Evolutionary conservation across 2,113 vertebrate species (phyloP).

Genomic region (Lagopus leucura): DNA sequence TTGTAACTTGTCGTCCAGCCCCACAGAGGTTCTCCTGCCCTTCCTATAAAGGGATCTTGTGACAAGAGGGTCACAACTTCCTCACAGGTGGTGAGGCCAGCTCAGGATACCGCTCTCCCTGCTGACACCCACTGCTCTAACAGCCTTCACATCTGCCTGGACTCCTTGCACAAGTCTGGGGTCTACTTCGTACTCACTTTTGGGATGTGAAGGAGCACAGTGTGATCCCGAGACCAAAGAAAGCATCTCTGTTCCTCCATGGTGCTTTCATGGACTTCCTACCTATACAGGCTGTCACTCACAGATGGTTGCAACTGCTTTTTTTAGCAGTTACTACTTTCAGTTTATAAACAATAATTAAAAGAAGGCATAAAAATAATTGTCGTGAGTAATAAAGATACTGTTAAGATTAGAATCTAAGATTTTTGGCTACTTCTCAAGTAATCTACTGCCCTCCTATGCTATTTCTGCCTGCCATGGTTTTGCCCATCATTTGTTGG

Average conservation of each 20-base stretch:
- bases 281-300: background rate
- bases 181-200: background rate
- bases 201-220: background rate
- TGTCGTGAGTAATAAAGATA: background rate
- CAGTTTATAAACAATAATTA: background rate
- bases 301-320: background rate
- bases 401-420: background rate
- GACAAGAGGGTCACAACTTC: background rate
- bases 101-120: background rate
- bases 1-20: background rate
- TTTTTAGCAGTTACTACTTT: background rate
- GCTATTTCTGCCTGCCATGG: background rate
- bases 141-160: no score
- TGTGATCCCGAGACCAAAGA: background rate
- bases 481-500: background rate
- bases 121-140: background rate
- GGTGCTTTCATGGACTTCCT: background rate
- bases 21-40: no score
- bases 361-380: background rate
- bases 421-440: background rate
- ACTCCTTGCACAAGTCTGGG: background rate
- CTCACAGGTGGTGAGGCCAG: background rate
- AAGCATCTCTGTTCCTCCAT: background rate
- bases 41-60: background rate
- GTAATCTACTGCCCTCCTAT: background rate